Base-by-base conservation (phyloP, 2,797 vertebrate species). In the Coranthus polyacanthus region DNA sequence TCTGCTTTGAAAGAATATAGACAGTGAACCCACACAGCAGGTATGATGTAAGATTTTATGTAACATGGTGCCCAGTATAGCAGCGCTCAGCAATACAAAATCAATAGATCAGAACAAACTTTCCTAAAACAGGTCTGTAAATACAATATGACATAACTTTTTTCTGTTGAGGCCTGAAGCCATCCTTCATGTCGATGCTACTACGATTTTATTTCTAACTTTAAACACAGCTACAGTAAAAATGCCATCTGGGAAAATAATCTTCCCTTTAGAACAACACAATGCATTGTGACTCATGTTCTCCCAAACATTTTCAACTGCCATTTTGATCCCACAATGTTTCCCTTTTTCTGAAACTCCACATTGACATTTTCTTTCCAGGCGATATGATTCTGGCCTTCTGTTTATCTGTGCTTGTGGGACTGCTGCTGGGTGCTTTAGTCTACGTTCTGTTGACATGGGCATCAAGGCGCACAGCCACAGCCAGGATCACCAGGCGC, bases 301-400 rank as follows among this genome's bases (percentile, higher is more conserved):
- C 36, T 16, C 0, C 58, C 37, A 37, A 75, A 22, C 32, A 55
- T 68, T 71, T 66, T 72, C 58, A 61, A 11, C 11, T 12, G n/a
- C 46, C 54, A 63, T 54, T 70, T 41, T 51, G 9, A 41, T 65
- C 65, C 24, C 1, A 6, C 61, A 37, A 1, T 9, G 32, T 34
- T 73, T 81, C 55, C 26, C 22, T 44, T 47, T 68, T 15, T 57
- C 64, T 78, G 39, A 81, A 36, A 55, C 29, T 46, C 21, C 39
- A 21, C 22, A 21, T 18, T 52, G 37, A 49, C 72, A 26, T 70
- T 37, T 69, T 71, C 52, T 72, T 51, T 67, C 26, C 87, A 98
- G 98, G 93, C 46, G 94, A 96, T 41, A 86, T 98, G 83, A 92
- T 96, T 51, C 94, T 96, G 54, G 96, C 96, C 64, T 99, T 99